phyloP scores from a whole-genome alignment of 2,113 vertebrate genomes.

The Siniperca knerii region DNA sequence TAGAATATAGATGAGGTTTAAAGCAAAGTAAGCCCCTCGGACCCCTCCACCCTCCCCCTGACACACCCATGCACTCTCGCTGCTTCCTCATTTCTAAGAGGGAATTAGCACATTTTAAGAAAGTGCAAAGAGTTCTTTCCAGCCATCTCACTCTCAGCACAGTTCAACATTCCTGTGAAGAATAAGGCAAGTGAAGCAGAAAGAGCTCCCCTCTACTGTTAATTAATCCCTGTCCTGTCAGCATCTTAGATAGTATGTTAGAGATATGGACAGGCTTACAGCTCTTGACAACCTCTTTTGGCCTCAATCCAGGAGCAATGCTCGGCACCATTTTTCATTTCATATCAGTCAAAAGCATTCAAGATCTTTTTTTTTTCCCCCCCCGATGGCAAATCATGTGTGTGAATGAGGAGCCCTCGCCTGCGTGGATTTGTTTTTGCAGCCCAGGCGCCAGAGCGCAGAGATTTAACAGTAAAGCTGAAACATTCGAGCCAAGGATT shows the following conservation, averaged over 20 bases:
- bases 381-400: conserved; percentile 20
- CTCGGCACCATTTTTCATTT: conserved; percentile 60
- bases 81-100: conserved; percentile 37
- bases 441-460: conserved; percentile 2
- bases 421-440: conserved; percentile 24
- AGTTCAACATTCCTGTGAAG: conserved; percentile 58
- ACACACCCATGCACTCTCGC: conserved; percentile 2
- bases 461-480: conserved; percentile 14
- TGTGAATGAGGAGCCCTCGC: conserved; percentile 26
- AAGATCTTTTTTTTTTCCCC: background rate
- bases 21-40: conserved; percentile 38
- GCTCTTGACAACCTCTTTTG: conserved; percentile 69
- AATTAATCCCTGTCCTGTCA: conserved; percentile 72
- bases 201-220: conserved; percentile 50
- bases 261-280: conserved; percentile 68
- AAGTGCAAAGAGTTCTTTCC: conserved; percentile 20
- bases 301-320: conserved; percentile 58
- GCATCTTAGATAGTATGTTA: conserved; percentile 45
- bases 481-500: conserved; percentile 4
- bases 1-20: conserved; percentile 73
- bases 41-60: conserved; percentile 15
- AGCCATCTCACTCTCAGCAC: conserved; percentile 23
- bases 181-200: conserved; percentile 69
- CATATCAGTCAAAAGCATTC: conserved; percentile 17
- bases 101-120: conserved; percentile 52